Percentiles rank a stretch among this genome's conserved stretches.
Conservation (phyloP, 2,888 invertebrate species). For the Drosophila picticornis region DNA sequence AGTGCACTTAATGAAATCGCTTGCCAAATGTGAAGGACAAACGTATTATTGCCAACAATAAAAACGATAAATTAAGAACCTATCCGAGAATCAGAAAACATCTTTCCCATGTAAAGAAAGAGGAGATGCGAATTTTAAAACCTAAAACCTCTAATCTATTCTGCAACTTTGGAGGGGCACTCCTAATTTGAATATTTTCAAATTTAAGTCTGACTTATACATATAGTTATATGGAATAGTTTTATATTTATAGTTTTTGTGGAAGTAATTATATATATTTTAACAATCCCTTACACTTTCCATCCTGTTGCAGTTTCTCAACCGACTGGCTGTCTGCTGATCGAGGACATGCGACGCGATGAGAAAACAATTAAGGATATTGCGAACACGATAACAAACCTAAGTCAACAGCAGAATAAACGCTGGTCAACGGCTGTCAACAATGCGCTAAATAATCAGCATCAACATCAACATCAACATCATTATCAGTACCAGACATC, state of each 20-base stretch:
- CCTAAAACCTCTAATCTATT: not conserved
- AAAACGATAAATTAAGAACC: not conserved
- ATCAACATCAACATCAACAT: constrained; percentile 71
- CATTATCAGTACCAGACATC: constrained; percentile 75
- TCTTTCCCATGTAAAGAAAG: not conserved
- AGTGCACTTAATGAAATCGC: constrained; percentile 46
- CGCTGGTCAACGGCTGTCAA: constrained; percentile 86
- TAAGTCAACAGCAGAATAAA: constrained; percentile 86
- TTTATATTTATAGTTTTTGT: not conserved
- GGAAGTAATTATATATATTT: not conserved
- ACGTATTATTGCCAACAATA: not conserved
- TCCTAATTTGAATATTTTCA: not conserved
- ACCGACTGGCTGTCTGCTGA: constrained; percentile 81
- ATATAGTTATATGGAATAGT: no score
- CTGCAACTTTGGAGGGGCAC: not conserved
- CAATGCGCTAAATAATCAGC: constrained; percentile 81
- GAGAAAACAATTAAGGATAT: constrained; percentile 93
- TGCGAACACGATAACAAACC: constrained; percentile 92
- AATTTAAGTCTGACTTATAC: not conserved
- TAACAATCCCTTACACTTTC: not conserved
- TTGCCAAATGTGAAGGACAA: constrained; percentile 23
- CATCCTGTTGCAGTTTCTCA: constrained; percentile 73
- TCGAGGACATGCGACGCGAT: constrained; percentile 87
- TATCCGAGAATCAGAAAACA: not conserved
- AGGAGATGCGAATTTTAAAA: not conserved